phyloP scores from a whole-genome alignment of 2,888 invertebrate genomes.

The Onthophagus sagittarius region DNA sequence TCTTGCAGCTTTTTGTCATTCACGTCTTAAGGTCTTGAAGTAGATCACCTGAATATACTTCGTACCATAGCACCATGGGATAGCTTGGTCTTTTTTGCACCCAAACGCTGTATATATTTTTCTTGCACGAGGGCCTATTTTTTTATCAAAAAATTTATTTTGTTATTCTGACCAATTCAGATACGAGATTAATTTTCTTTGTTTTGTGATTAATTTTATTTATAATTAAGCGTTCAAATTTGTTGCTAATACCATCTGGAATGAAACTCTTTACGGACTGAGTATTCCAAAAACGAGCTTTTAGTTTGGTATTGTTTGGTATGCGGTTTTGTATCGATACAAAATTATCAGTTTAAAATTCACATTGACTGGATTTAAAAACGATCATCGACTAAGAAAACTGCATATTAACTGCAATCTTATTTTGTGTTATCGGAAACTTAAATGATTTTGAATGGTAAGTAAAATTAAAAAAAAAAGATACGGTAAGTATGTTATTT shows the following conservation, averaged over 20 bases:
- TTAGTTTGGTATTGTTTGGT: background rate
- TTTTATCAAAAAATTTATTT: background rate
- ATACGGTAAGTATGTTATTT: background rate
- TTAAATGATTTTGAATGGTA: background rate
- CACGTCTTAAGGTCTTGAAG: constrained; percentile 1
- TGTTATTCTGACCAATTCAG: background rate
- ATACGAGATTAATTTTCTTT: background rate
- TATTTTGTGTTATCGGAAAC: background rate
- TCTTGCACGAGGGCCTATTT: background rate
- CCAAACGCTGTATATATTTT: background rate
- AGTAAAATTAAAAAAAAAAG: constrained; percentile 1
- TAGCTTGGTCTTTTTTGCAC: background rate
- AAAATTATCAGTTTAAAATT: background rate
- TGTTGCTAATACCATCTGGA: background rate
- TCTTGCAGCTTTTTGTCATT: constrained; percentile 27
- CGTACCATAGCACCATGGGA: background rate
- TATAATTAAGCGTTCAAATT: background rate
- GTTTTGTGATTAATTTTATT: background rate
- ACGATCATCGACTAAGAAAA: background rate
- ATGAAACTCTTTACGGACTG: background rate
- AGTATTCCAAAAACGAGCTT: background rate
- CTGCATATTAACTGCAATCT: background rate
- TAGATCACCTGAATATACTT: constrained; percentile 23
- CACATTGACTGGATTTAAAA: background rate
- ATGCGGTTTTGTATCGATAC: background rate